phyloP scores from a whole-genome alignment of 2,888 invertebrate species.

The Drosophila prolongata region DNA sequence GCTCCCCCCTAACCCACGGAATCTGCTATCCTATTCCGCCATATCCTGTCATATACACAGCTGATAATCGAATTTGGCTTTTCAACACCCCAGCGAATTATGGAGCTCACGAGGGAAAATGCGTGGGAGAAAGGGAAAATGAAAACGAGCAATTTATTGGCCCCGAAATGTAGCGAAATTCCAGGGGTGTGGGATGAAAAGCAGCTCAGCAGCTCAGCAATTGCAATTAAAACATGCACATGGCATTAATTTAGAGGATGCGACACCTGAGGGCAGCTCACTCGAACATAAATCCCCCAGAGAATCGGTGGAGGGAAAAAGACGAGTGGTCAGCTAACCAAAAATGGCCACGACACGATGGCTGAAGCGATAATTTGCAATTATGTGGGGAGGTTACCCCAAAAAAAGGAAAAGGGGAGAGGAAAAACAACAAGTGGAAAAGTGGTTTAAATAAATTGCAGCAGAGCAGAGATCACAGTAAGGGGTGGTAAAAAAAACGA shows the following conservation, averaged over 20 bases:
- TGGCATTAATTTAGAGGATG: slow-evolving; percentile 72
- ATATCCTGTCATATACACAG: slow-evolving; percentile 31
- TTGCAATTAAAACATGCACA: slow-evolving; percentile 73
- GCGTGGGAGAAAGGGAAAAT: slow-evolving; percentile 3
- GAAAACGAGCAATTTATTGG: slow-evolving; percentile 55
- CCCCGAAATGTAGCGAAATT: slow-evolving; percentile 50
- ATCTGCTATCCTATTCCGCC: not conserved
- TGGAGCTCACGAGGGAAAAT: slow-evolving; percentile 18
- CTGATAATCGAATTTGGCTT: slow-evolving; percentile 61
- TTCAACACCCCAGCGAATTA: slow-evolving; percentile 49
- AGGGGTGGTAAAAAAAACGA: not conserved
- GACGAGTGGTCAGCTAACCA: slow-evolving; percentile 57
- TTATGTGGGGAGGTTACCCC: slow-evolving; percentile 58
- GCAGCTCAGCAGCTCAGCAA: slow-evolving; percentile 44
- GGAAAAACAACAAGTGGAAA: slow-evolving; percentile 40
- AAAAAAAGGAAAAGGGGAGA: slow-evolving; percentile 8
- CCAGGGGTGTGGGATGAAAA: slow-evolving; percentile 36
- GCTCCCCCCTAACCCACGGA: not conserved
- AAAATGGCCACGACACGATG: slow-evolving; percentile 59
- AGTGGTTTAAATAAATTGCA: slow-evolving; percentile 60
- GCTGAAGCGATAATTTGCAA: slow-evolving; percentile 71
- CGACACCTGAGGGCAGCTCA: slow-evolving; percentile 55
- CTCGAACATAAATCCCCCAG: slow-evolving; percentile 56
- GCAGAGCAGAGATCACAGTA: slow-evolving; percentile 42
- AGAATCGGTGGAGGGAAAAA: not conserved